phyloP scores from a whole-genome alignment of 2,113 vertebrate species.

The Telmatochromis sp. region DNA sequence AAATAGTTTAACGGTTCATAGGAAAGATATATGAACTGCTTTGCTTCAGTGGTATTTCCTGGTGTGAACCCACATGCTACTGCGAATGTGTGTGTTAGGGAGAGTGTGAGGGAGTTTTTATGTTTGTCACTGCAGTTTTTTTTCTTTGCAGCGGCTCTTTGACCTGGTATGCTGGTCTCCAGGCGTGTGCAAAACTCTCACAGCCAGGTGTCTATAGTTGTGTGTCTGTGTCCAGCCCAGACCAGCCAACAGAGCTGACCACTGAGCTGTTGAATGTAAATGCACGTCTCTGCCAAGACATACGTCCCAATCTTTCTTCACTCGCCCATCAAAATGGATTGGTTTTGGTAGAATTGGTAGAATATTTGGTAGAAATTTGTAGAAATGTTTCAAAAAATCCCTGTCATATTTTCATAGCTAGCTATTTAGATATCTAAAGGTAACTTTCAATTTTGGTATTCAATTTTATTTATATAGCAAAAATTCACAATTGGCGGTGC shows the following conservation, averaged over 20 bases:
- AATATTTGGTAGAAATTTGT: not conserved
- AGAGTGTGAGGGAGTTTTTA: not conserved
- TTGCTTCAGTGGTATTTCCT: conserved; percentile 34
- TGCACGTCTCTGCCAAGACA: conserved; percentile 15
- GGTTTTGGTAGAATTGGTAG: too few relatives aligned
- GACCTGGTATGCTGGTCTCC: conserved; percentile 26
- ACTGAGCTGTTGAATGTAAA: conserved; percentile 45
- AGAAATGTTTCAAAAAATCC: not conserved
- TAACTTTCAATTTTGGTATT: not conserved
- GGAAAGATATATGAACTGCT: conserved; percentile 43
- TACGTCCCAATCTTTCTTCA: conserved; percentile 45
- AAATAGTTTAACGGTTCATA: conserved; percentile 18
- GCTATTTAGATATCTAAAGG: not conserved
- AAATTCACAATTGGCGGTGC: not conserved
- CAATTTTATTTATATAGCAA: not conserved
- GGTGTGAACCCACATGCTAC: conserved; percentile 30
- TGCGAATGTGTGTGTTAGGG: not conserved
- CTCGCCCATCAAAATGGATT: not conserved
- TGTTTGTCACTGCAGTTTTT: not conserved
- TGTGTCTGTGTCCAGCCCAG: conserved; percentile 18
- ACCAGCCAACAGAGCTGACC: not conserved
- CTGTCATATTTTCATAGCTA: not conserved
- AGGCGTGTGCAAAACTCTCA: conserved; percentile 29
- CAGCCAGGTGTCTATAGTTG: conserved; percentile 61
- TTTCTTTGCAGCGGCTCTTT: not conserved